These are phyloP conservation scores for Eilema sororculum DNA, from an alignment of 2,888 invertebrate species.

Conservation along the genomic window DNA sequence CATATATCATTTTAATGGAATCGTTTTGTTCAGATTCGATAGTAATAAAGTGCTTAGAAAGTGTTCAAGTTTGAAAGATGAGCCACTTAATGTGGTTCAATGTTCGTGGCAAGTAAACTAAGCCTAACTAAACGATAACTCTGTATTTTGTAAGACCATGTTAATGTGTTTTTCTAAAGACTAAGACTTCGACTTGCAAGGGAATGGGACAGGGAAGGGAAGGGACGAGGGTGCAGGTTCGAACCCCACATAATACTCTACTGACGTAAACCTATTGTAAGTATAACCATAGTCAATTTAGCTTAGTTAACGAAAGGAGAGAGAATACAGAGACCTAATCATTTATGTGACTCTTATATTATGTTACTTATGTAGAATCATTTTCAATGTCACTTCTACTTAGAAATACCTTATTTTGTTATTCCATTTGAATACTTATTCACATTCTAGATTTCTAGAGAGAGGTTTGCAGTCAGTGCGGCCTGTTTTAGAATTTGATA, in stretches of 20 bases:
- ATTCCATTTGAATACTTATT: too few relatives aligned
- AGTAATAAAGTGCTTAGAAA: conserved; percentile 9
- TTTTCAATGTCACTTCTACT: too few relatives aligned
- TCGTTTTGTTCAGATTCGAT: conserved; percentile 3
- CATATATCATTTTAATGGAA: not conserved
- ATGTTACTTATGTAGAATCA: not conserved
- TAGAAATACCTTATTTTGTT: too few relatives aligned
- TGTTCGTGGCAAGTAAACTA: conserved; percentile 3
- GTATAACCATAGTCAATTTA: too few relatives aligned
- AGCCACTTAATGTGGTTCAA: conserved; percentile 15
- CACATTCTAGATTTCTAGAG: not conserved
- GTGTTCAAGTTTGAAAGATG: conserved; percentile 27
- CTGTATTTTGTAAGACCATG: too few relatives aligned
- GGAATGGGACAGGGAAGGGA: too few relatives aligned
- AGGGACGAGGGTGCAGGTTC: not conserved
- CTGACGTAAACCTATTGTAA: not conserved
- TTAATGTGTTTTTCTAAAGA: not conserved
- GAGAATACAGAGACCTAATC: too few relatives aligned
- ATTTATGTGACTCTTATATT: not conserved
- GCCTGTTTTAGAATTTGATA: not conserved
- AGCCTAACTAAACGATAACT: too few relatives aligned
- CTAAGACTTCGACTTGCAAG: not conserved
- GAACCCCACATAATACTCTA: not conserved
- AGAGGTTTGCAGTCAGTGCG: not conserved
- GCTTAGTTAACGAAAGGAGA: too few relatives aligned